Evolutionary conservation across 2,888 invertebrate species (phyloP), one percentile per base, ranked within the genome.

Genomic region (Mythimna loreyi): DNA sequence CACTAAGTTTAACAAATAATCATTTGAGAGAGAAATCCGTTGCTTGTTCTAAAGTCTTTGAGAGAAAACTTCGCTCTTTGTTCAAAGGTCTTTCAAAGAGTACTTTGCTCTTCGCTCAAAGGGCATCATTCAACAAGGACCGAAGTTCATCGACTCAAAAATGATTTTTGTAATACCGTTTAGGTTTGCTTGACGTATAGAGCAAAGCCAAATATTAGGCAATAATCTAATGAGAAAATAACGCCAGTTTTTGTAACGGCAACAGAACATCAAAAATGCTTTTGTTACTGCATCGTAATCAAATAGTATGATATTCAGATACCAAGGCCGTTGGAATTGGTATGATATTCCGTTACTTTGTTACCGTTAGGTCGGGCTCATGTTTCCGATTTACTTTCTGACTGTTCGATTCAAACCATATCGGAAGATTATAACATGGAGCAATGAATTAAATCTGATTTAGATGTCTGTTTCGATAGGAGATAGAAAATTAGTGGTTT

Each of bases 261-360:
- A 56, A 55, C 25, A 43, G 40, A n/a, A 49, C 25, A 50, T 25
- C 45, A 55, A 11, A n/a, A 56, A 53, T 19, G 40, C 25, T 61
- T 71, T 40, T 30, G 30, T 57, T 59, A 53, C 52, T 57, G 30
- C 9, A 55, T 45, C 25, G 49, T 68, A 56, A 76, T 61, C 60
- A 68, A 73, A 68, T 64, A 64, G 23, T 63, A 45, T 50, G 52
- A 57, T 74, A 74, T 65, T 65, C 61, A 55, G 57, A 61, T 53
- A 69, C 23, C 69, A 78, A 74, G 53, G 79, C 58, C 50, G 47
- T 74, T 62, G 45, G 50, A 55, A 73, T 73, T 62, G 72, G 47
- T 66, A 52, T 65, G 56, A 71, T 58, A 63, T 62, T 49, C 70
- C 59, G 69, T 74, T 65, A 68, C 64, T 50, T 50, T 36, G 61